Evolutionary conservation across 1,140 invertebrate species (phyloP), one percentile per base, ranked within the genome.

Genomic region (Ostrea edulis): DNA sequence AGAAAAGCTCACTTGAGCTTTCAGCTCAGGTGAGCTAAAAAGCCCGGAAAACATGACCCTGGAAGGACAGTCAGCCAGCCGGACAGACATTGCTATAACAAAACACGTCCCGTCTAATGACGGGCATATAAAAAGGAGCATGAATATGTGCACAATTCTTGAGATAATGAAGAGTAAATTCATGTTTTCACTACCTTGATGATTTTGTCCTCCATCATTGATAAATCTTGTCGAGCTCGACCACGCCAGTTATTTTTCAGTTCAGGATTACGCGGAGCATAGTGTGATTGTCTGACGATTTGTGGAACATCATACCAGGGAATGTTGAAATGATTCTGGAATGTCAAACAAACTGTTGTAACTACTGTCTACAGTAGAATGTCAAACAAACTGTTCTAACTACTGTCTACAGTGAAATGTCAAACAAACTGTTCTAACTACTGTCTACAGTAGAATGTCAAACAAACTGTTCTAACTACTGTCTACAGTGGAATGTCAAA

Each of bases 201-300:
- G 58, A 86, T 58, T 55, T 86, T 22, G 81, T 87, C 84, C 29
- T 87, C 89, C 11, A 68, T 58, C 84, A 87, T 71, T 3, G 84
- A 65, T 35, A 90, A 7, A 89, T 91, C 92, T 52, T 89, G 87
- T 53, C 92, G 84, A 5, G 86, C 65, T 53, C 91, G 86, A 2
- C 93, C 93, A 86, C 93, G 87, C 93, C 93, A 94, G 85, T 93
- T 93, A 68, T 92, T 87, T 20, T 90, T 91, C 22, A 92, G 86
- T 8, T 86, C 84, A 12, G 93, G 92, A 85, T 93, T 90, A 29
- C 92, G 87, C 14, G 89, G 87, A 9, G 93, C 88, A 85, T 94
- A 94, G 8, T 87, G 83, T 0, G 87, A 53, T 54, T 85, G 68
- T 7, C 29, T 84, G 5, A 85, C 81, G 11, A 93, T 87, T 52